phyloP scores from a whole-genome alignment of 2,888 invertebrate genomes.

The Drosophila neoperkinsi region DNA sequence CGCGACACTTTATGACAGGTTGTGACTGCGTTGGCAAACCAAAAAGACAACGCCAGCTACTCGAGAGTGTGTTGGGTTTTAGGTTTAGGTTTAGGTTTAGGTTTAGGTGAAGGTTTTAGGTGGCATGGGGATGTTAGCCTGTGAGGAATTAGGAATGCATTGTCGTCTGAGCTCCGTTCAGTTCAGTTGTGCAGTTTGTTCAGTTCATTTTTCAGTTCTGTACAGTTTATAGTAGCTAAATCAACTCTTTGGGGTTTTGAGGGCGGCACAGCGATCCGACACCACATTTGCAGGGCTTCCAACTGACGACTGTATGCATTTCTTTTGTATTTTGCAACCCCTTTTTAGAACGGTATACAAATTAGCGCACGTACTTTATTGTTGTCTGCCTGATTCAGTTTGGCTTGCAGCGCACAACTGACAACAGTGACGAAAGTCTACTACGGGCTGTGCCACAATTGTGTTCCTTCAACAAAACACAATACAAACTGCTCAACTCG shows the following conservation, averaged over 20 bases:
- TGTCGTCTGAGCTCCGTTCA: conserved; percentile 55
- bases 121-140: conserved; percentile 11
- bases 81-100: conserved; percentile 1
- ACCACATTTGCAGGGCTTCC: conserved; percentile 51
- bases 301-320: conserved; percentile 25
- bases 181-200: conserved; percentile 26
- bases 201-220: conserved; percentile 33
- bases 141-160: conserved; percentile 74
- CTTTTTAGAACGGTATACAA: conserved; percentile 14
- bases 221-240: conserved; percentile 50
- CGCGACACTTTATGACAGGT: conserved; percentile 73
- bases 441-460: conserved; percentile 23
- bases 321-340: conserved; percentile 16
- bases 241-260: conserved; percentile 62
- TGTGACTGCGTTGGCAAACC: conserved; percentile 47
- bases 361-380: conserved; percentile 49
- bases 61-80: conserved; percentile 10
- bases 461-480: conserved; percentile 17
- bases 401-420: conserved; percentile 67
- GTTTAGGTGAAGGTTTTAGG: not conserved
- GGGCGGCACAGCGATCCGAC: conserved; percentile 27
- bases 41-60: conserved; percentile 26
- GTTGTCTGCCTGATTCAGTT: conserved; percentile 59
- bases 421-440: conserved; percentile 67
- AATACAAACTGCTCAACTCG: conserved; percentile 29